Percentiles rank a stretch among this genome's conserved stretches.
phyloP scores from a whole-genome alignment of 1,140 invertebrate genomes.

The Pemphigus obesinymphae region DNA sequence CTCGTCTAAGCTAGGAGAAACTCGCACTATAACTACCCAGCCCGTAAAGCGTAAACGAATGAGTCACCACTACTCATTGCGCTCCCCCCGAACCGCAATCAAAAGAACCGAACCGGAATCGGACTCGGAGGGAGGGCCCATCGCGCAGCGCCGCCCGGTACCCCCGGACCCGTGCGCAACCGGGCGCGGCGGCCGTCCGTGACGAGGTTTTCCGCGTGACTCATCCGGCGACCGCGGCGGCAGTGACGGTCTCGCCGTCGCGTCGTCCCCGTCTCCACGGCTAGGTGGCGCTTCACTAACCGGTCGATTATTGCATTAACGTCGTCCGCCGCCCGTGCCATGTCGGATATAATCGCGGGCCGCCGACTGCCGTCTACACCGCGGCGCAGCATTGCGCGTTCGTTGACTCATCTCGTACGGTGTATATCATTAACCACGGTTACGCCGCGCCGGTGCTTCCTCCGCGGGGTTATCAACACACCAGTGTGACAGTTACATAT shows the following conservation, averaged over 20 bases:
- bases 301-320: conserved; percentile 30
- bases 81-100: too few relatives aligned
- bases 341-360: not conserved
- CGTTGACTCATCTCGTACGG: conserved; percentile 38
- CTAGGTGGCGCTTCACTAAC: conserved; percentile 12
- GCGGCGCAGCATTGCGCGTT: not conserved
- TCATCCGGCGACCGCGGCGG: not conserved
- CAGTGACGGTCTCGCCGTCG: not conserved
- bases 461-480: not conserved
- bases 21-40: too few relatives aligned
- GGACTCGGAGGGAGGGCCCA: not conserved
- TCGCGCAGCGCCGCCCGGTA: too few relatives aligned
- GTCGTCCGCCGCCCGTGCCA: not conserved
- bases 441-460: not conserved
- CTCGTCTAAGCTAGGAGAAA: too few relatives aligned
- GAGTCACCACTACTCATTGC: too few relatives aligned
- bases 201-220: not conserved
- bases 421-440: not conserved
- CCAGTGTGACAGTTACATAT: not conserved
- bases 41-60: too few relatives aligned
- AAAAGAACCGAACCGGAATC: too few relatives aligned
- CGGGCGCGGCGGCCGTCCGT: too few relatives aligned
- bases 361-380: not conserved
- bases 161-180: too few relatives aligned
- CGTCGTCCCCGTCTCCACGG: not conserved